A percentile compares a stretch with the other conserved stretches of the same genome.
Evolutionary conservation across 2,113 vertebrate genomes (phyloP).

Genomic region (Ageneiosus marmoratus): DNA sequence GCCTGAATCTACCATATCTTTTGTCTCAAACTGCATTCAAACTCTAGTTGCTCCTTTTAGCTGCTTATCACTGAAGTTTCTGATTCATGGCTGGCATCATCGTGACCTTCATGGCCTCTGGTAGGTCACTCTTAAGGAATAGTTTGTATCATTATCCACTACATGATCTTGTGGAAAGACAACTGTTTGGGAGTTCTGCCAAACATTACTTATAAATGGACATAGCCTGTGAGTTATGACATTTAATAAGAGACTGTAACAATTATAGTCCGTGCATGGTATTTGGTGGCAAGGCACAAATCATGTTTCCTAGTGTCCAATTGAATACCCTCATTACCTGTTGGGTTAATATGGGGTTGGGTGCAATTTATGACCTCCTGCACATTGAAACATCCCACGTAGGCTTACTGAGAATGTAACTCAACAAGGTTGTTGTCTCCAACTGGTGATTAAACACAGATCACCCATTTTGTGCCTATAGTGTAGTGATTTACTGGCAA

Average conservation of each 20-base stretch:
- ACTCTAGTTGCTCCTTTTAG: not conserved
- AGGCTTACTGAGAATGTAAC: not conserved
- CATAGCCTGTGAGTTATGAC: not conserved
- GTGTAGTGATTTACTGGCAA: not conserved
- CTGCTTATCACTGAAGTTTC: not conserved
- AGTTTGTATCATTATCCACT: not conserved
- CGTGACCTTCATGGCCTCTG: not conserved
- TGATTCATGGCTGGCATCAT: not conserved
- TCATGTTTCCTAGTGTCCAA: not conserved
- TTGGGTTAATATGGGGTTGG: not conserved
- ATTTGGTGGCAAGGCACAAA: not conserved
- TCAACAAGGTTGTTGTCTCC: not conserved
- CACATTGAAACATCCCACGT: not conserved
- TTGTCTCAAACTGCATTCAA: not conserved
- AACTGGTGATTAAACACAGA: not conserved
- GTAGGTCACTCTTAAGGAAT: not conserved
- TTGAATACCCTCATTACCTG: not conserved
- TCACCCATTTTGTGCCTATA: not conserved
- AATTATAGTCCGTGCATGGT: not conserved
- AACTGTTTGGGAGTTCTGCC: not conserved
- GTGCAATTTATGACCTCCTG: not conserved
- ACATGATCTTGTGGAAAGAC: not conserved
- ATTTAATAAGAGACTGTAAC: not conserved
- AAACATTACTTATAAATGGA: not conserved
- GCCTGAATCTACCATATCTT: not conserved